phyloP scores from a whole-genome alignment of 2,113 vertebrate genomes.

The Daubentonia madagascariensis region DNA sequence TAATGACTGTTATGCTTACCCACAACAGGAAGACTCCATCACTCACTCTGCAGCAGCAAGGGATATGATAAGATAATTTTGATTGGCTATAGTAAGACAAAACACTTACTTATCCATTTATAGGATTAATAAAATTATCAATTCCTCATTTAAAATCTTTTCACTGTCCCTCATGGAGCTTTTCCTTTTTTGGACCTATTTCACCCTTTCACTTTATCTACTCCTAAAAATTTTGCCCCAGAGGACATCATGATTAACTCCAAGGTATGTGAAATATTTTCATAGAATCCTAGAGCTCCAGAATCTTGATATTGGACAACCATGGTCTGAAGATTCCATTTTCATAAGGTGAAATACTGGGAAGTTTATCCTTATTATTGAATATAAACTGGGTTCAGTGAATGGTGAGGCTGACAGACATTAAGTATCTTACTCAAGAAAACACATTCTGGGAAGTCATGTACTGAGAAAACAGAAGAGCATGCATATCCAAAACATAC shows the following conservation, averaged over 20 bases:
- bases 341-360: background rate
- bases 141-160: slow-evolving; percentile 56
- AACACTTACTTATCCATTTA: slow-evolving; percentile 55
- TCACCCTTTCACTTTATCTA: background rate
- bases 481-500: background rate
- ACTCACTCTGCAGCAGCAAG: background rate
- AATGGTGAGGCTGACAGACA: background rate
- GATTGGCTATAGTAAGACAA: slow-evolving; percentile 31
- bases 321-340: background rate
- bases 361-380: background rate
- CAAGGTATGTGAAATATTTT: slow-evolving; percentile 4
- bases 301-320: background rate
- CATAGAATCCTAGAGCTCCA: background rate
- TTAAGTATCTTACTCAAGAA: background rate
- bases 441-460: background rate
- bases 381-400: background rate
- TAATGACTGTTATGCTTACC: slow-evolving; percentile 13
- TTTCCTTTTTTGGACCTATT: background rate
- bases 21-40: background rate
- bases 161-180: slow-evolving; percentile 8
- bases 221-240: background rate
- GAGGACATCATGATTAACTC: background rate
- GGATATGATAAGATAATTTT: slow-evolving; percentile 19
- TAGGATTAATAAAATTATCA: slow-evolving; percentile 58
- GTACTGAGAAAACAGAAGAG: background rate